phyloP scores from a whole-genome alignment of 2,797 vertebrate genomes.

The Hapalemur alaotrensis region DNA sequence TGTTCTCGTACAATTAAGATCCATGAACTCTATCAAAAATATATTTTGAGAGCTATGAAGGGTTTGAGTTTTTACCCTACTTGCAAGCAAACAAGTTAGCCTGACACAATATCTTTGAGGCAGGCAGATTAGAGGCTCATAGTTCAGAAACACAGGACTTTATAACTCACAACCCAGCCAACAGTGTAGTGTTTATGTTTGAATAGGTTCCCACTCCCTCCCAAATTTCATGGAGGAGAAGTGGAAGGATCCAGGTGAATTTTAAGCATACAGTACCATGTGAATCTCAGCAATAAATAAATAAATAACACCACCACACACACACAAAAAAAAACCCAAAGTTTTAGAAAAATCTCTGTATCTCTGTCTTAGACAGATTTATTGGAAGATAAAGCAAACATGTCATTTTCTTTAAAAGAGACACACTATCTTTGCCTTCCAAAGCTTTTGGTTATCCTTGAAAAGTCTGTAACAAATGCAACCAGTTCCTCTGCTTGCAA shows the following conservation, averaged over 20 bases:
- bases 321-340: not conserved
- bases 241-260: not conserved
- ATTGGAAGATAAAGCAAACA: not conserved
- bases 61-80: not conserved
- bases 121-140: not conserved
- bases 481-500: not conserved
- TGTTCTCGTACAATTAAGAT: not conserved
- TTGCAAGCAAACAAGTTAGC: not conserved
- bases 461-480: not conserved
- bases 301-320: not conserved
- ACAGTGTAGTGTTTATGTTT: not conserved
- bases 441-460: not conserved
- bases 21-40: not conserved
- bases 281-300: not conserved
- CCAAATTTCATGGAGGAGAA: not conserved
- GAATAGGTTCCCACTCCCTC: not conserved
- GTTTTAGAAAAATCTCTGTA: not conserved
- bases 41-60: accelerated
- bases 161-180: not conserved
- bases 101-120: not conserved
- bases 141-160: not conserved
- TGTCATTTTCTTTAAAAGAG: not conserved
- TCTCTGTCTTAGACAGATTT: not conserved
- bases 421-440: not conserved
- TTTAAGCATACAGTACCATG: not conserved